Base-by-base conservation (phyloP, 2,888 invertebrate species). In the Heliconius sara region DNA sequence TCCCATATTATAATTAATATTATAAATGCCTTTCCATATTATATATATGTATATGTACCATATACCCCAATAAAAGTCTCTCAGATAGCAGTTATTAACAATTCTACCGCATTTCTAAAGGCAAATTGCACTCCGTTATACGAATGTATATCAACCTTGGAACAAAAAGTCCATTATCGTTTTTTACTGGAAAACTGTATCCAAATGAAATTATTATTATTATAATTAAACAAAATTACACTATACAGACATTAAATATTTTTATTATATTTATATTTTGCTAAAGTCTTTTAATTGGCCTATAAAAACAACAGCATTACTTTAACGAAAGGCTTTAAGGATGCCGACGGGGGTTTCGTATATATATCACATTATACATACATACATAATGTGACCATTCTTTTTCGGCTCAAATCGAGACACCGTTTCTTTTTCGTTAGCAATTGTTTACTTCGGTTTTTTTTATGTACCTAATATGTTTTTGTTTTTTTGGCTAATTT, bases 301-400 rank as follows among this genome's bases (percentile, higher is more conserved):
- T 80, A 79, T 82, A 82, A 82, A 82, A 82, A 80, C 74, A 78
- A 76, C 79, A 79, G 76, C 82, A 68, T 72, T 70, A 77, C 67
- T 79, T 79, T 80, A 81, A 82, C 79, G 81, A 79, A 70, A 79
- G 12, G 75, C 79, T 81, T 66, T 77, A 81, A 77, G 72, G 75
- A 73, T 77, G 79, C 82, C 82, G 81, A 79, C 82, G 65, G 43
- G 67, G 60, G 77, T 74, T 47, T 47, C 65, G 71, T 79, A 63
- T 79, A 65, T 76, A 39, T 52, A 16, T 70, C 39, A 16, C 43
- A n/a, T 43, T 66, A 67, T 67, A 39, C 34, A 39, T 9, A 39
- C 34, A 39, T 39, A 39, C 34, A 9, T 39, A 39, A 39, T 39
- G 34, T 39, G 34, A 39, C 34, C 34, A 39, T 39, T 9, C 34